Conservation (phyloP, 2,888 invertebrate genomes). For the Teleogryllus oceanicus region DNA sequence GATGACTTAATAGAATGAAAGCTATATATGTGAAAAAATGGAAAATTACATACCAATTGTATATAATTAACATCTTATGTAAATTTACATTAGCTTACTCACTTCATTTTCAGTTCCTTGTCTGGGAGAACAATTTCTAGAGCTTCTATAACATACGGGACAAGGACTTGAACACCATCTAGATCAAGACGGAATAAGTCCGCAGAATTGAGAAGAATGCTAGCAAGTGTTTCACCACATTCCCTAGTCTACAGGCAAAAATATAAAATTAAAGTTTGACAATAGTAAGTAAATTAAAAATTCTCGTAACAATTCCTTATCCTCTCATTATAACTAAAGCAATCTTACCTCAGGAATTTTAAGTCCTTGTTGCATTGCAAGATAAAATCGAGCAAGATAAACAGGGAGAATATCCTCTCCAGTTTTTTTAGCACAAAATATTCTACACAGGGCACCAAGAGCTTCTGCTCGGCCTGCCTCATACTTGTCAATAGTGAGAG, state of each 20-base stretch:
- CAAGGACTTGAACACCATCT: conserved; percentile 85
- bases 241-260: conserved; percentile 49
- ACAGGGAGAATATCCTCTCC: conserved; percentile 89
- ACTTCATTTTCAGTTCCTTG: conserved; percentile 73
- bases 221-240: conserved; percentile 77
- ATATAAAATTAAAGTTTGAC: conserved; percentile 5
- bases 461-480: conserved; percentile 85
- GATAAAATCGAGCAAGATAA: conserved; percentile 90
- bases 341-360: conserved; percentile 56
- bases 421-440: conserved; percentile 93
- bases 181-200: conserved; percentile 89
- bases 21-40: too few relatives aligned
- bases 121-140: conserved; percentile 88
- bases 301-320: background rate
- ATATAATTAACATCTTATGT: too few relatives aligned
- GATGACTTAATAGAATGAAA: too few relatives aligned
- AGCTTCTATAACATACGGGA: conserved; percentile 86
- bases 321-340: background rate
- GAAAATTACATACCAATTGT: too few relatives aligned
- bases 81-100: conserved; percentile 35
- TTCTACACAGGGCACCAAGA: conserved; percentile 88
- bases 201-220: conserved; percentile 79
- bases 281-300: background rate
- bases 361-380: conserved; percentile 84
- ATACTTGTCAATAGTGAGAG: conserved; percentile 67